Evolutionary conservation across 2,113 vertebrate species (phyloP).

Genomic region (Gavia stellata): DNA sequence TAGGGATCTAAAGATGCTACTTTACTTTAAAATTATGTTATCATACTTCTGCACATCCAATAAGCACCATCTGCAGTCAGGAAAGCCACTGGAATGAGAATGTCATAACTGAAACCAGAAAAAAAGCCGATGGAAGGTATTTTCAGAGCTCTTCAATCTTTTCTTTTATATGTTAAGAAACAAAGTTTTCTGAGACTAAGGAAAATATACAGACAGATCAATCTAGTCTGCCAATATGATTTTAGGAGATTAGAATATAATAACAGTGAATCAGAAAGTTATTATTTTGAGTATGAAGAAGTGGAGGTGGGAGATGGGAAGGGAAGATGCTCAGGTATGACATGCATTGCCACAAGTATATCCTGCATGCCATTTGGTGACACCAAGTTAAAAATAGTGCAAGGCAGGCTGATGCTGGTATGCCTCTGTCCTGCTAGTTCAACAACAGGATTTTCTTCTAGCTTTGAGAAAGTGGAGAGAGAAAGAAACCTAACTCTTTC

Average conservation of each 20-base stretch:
- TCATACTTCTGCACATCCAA: background rate
- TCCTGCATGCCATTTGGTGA: background rate
- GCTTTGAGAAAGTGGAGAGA: background rate
- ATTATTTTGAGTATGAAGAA: background rate
- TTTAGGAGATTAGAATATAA: background rate
- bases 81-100: background rate
- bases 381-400: background rate
- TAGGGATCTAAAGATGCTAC: background rate
- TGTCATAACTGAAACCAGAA: background rate
- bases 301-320: background rate
- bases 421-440: background rate
- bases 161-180: background rate
- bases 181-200: background rate
- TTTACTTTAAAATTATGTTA: background rate
- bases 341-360: fast-evolving
- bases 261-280: background rate
- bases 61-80: background rate
- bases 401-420: background rate
- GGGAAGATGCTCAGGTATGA: background rate
- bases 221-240: background rate
- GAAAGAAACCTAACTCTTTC: background rate
- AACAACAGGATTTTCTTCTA: background rate
- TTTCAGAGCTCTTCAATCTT: background rate
- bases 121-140: background rate
- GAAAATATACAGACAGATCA: background rate